phyloP scores from a whole-genome alignment of 2,113 vertebrate species.

The Nibea albiflora region DNA sequence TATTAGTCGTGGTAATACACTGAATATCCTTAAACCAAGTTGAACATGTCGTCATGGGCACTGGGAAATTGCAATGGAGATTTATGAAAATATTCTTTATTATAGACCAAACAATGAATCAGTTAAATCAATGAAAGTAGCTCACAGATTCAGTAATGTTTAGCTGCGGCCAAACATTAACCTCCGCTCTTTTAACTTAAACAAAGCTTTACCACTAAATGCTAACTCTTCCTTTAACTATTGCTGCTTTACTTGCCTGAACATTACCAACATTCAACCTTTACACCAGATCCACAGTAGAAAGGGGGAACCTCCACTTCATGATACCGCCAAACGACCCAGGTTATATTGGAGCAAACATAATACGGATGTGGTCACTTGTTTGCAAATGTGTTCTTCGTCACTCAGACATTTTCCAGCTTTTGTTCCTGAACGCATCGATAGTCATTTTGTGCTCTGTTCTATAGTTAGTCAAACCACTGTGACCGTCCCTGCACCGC shows the following conservation, averaged over 20 bases:
- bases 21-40: too few relatives aligned
- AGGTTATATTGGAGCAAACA: not conserved
- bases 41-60: too few relatives aligned
- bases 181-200: not conserved
- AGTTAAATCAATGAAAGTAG: not conserved
- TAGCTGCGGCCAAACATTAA: not conserved
- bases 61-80: too few relatives aligned
- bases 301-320: not conserved
- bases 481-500: too few relatives aligned
- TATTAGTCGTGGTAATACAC: too few relatives aligned
- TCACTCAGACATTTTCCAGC: not conserved
- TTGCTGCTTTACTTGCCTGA: not conserved
- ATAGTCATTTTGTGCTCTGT: constrained; percentile 1
- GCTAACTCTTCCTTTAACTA: not conserved
- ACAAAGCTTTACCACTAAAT: not conserved
- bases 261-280: not conserved
- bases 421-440: not conserved
- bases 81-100: not conserved
- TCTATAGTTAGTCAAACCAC: not conserved
- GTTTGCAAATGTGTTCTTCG: not conserved
- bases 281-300: not conserved
- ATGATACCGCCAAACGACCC: not conserved
- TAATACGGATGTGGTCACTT: not conserved
- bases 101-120: not conserved
- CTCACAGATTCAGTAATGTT: too few relatives aligned